Conservation (phyloP, 2,888 invertebrate genomes). For the Rhopalosiphum nymphaeae region DNA sequence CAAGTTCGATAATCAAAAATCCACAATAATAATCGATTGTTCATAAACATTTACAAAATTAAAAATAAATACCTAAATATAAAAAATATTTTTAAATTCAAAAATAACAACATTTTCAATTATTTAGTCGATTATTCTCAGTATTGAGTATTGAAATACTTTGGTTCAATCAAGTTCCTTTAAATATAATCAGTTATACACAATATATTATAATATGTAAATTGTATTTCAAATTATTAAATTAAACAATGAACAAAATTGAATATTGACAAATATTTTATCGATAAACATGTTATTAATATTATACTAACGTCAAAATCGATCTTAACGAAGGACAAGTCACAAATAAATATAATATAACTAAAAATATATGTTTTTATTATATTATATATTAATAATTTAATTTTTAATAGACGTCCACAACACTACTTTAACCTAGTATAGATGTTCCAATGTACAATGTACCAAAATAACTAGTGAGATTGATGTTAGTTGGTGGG, state of each 20-base stretch:
- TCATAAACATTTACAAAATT: background rate
- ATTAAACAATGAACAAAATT: background rate
- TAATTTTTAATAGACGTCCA: background rate
- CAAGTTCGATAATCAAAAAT: background rate
- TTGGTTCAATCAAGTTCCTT: background rate
- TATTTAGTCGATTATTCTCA: background rate
- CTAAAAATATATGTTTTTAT: background rate
- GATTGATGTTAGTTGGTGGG: background rate
- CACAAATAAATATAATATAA: background rate
- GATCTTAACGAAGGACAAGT: background rate
- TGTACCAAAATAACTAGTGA: background rate
- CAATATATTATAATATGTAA: background rate
- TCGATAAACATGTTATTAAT: background rate
- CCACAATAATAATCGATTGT: background rate
- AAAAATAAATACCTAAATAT: background rate
- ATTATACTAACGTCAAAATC: background rate
- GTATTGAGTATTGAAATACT: too few species aligned
- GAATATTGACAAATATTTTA: background rate
- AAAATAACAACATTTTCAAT: background rate
- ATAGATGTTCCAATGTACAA: background rate
- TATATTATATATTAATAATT: background rate
- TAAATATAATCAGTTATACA: background rate
- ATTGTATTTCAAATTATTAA: background rate
- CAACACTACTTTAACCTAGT: background rate
- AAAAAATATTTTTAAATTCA: background rate